Conservation (phyloP, 2,113 vertebrate genomes). For the Gnathonemus echidnorhynchus region DNA sequence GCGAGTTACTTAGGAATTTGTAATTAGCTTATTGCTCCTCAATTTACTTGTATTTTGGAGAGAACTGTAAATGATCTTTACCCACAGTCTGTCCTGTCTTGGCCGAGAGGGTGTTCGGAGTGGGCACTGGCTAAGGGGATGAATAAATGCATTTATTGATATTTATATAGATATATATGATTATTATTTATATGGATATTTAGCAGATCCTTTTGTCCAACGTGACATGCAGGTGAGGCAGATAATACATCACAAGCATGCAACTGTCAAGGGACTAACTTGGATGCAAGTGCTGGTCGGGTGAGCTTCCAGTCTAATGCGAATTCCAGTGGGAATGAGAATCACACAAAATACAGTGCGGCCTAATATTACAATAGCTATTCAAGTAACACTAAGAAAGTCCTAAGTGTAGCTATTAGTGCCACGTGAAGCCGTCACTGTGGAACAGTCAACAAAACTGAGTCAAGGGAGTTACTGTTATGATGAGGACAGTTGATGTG, state of each 20-base stretch:
- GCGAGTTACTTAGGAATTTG: conserved; percentile 47
- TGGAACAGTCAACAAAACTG: neutral
- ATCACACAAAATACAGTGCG: neutral
- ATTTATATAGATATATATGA: too few species aligned
- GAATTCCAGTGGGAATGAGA: neutral
- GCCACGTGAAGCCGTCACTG: neutral
- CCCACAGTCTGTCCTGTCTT: conserved; percentile 62
- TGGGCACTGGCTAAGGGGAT: conserved; percentile 10
- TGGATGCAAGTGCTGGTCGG: neutral
- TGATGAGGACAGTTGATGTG: neutral
- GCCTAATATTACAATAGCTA: neutral
- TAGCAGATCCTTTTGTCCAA: neutral
- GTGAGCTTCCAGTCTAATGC: neutral
- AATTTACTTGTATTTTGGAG: conserved; percentile 65
- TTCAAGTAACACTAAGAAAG: neutral
- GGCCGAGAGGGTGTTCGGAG: conserved; percentile 38
- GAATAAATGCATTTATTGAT: neutral
- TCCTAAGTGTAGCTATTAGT: neutral
- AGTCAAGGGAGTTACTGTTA: neutral
- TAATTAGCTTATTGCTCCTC: conserved; percentile 59
- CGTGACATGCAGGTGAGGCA: neutral
- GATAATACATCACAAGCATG: neutral
- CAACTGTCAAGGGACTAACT: neutral
- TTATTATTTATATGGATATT: neutral
- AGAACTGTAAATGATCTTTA: conserved; percentile 56